Conservation (phyloP, 1,140 invertebrate species). For the Polypedilum pembai region DNA sequence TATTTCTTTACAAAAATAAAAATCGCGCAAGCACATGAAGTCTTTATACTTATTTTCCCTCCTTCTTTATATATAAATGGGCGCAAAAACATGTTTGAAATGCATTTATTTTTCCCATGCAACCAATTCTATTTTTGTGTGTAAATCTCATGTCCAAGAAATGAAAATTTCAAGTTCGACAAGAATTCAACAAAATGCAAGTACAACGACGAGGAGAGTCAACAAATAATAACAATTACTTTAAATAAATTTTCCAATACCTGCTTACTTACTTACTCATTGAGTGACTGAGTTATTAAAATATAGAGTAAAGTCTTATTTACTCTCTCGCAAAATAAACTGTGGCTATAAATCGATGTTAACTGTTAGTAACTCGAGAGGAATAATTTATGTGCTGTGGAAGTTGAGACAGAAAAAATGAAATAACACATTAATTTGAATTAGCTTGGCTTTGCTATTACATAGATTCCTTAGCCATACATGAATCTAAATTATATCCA, state of each 20-base stretch:
- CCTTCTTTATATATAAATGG: conserved; percentile 19
- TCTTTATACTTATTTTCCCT: too few species aligned
- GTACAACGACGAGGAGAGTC: neutral
- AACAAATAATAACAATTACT: conserved; percentile 19
- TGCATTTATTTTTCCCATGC: neutral
- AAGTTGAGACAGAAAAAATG: neutral
- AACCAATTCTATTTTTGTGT: conserved; percentile 17
- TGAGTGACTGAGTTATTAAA: neutral
- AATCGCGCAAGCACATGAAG: too few species aligned
- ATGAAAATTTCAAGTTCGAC: conserved; percentile 26
- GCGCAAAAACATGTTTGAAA: conserved; percentile 10
- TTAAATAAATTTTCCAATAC: neutral
- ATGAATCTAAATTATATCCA: neutral
- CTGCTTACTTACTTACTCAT: neutral
- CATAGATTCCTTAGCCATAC: neutral
- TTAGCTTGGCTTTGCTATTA: neutral
- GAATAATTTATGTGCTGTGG: neutral
- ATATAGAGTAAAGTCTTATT: conserved; percentile 4
- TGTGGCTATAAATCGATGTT: neutral
- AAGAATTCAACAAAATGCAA: neutral
- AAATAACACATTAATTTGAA: conserved; percentile 1
- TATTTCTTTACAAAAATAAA: too few species aligned
- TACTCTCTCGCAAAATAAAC: too few species aligned
- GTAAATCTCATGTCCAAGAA: neutral
- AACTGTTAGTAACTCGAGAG: neutral